These are phyloP conservation scores for Megaceryle maxima DNA, from an alignment of 2,113 vertebrate species.

Conservation along the genomic window DNA sequence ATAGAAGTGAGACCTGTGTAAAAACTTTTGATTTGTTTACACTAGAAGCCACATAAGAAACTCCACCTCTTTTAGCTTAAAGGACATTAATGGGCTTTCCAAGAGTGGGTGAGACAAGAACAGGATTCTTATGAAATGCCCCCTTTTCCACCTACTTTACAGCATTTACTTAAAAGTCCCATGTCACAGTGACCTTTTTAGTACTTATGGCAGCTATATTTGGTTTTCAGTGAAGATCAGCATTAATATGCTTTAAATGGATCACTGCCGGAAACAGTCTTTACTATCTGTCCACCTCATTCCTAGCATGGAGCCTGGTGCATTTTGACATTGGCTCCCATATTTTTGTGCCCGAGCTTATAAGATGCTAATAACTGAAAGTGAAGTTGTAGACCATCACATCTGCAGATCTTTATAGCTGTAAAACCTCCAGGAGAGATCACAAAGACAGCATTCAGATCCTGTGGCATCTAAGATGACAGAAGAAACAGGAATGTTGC, in stretches of 20 bases:
- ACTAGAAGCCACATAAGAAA: conserved; percentile 17
- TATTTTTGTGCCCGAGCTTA: background rate
- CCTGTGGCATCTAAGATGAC: background rate
- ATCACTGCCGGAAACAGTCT: background rate
- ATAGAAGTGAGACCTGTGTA: background rate
- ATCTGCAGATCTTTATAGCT: background rate
- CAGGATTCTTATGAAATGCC: background rate
- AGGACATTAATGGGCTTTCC: conserved; percentile 24
- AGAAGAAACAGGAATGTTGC: background rate
- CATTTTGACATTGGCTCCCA: background rate
- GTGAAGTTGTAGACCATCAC: background rate
- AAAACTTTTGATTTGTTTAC: conserved; percentile 34
- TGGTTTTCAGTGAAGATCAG: background rate
- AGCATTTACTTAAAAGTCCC: conserved; percentile 4
- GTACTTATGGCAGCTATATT: conserved; percentile 46
- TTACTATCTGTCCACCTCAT: background rate
- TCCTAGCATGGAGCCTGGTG: background rate
- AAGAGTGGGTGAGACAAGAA: conserved; percentile 30
- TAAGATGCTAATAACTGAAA: background rate
- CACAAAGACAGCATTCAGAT: background rate
- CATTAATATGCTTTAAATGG: background rate
- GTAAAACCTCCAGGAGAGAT: background rate
- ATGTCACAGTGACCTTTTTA: conserved; percentile 59
- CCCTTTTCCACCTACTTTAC: conserved; percentile 8
- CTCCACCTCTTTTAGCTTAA: background rate